Evolutionary conservation across 2,113 vertebrate species (phyloP).

Genomic region (Nibea albiflora): DNA sequence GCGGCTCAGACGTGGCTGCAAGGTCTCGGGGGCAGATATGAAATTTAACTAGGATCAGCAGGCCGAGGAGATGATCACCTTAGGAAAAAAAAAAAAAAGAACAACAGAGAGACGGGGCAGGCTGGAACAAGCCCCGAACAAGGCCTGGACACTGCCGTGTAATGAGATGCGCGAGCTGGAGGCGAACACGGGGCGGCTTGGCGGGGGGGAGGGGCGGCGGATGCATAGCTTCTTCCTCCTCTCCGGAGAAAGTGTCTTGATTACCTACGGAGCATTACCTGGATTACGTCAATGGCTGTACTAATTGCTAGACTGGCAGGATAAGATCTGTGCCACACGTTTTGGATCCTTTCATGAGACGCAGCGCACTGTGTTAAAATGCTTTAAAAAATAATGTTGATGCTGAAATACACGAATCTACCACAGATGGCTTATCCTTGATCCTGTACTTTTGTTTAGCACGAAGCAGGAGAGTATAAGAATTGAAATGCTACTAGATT

Average conservation of each 20-base stretch:
- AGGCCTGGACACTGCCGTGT: constrained; percentile 12
- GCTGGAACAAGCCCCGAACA: constrained; percentile 32
- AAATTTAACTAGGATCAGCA: constrained; percentile 61
- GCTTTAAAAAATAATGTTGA: neutral
- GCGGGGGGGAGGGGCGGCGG: neutral
- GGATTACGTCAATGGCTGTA: constrained; percentile 49
- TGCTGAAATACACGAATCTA: constrained; percentile 11
- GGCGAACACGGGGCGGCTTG: neutral
- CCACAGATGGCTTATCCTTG: constrained; percentile 15
- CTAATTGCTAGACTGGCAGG: constrained; percentile 33
- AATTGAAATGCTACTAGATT: constrained; percentile 34
- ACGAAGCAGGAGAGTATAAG: neutral
- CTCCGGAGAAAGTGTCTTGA: constrained; percentile 35
- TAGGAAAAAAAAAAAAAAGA: constrained; percentile 1
- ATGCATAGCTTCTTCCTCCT: constrained; percentile 20
- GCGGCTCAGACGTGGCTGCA: constrained; percentile 18
- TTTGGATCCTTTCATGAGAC: constrained; percentile 32
- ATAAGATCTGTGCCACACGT: constrained; percentile 10
- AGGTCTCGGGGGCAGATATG: constrained; percentile 55
- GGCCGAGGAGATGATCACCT: constrained; percentile 40
- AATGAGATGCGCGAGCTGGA: constrained; percentile 52
- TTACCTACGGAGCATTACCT: constrained; percentile 46
- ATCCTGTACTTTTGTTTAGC: constrained; percentile 35
- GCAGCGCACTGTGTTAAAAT: neutral
- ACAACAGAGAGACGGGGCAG: constrained; percentile 20